Percentiles rank a stretch among this genome's conserved stretches.
Conservation (phyloP, 2,888 invertebrate genomes). For the Slavum lentiscoides region DNA sequence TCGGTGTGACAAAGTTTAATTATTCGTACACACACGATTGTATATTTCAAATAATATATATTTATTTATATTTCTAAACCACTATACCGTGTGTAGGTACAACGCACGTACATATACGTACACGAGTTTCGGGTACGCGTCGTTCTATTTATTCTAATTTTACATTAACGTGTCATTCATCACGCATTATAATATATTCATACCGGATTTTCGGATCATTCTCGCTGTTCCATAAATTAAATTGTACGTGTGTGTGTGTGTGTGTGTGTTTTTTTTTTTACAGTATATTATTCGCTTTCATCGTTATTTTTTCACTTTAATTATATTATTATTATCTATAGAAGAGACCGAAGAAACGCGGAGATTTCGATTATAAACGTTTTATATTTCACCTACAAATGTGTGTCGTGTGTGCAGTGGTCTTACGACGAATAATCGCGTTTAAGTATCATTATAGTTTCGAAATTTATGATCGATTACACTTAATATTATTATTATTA, state of each 20-base stretch:
- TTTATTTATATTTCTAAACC: background rate
- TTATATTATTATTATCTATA: background rate
- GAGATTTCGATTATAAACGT: background rate
- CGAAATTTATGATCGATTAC: background rate
- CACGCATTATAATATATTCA: constrained; percentile 19
- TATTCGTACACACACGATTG: background rate
- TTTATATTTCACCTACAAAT: background rate
- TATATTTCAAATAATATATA: background rate
- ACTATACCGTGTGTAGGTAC: background rate
- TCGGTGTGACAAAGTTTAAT: background rate
- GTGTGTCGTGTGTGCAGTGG: no score
- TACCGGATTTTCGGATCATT: constrained; percentile 19
- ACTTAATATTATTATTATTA: no score
- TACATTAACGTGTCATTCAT: constrained; percentile 23
- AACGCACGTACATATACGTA: background rate
- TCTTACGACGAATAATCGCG: background rate
- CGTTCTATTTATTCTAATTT: constrained; percentile 1
- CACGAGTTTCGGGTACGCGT: background rate
- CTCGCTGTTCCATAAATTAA: constrained; percentile 16
- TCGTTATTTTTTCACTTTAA: background rate
- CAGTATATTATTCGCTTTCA: background rate
- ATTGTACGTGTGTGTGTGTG: background rate
- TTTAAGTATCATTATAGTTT: background rate
- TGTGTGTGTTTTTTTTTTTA: no score
- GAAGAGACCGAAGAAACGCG: background rate